These are phyloP conservation scores for Liparis tanakae DNA, from an alignment of 2,797 vertebrate species.

Conservation along the genomic window DNA sequence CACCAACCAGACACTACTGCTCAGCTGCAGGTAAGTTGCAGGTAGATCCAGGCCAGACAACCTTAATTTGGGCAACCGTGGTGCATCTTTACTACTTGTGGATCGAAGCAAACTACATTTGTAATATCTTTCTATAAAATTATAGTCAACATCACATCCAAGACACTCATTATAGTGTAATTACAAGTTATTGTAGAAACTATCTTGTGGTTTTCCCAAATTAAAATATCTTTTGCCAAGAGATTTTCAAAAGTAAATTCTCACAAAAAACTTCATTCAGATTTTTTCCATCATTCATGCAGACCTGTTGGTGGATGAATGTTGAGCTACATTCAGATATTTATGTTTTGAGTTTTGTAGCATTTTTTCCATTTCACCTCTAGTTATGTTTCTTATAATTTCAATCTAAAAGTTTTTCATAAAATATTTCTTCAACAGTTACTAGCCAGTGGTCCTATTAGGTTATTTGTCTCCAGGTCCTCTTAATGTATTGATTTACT, in stretches of 20 bases:
- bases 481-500: neutral
- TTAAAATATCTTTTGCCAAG: neutral
- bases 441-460: neutral
- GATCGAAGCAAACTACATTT: slow-evolving; percentile 6
- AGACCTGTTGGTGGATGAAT: neutral
- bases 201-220: neutral
- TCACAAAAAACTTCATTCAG: neutral
- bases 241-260: neutral
- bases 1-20: slow-evolving; percentile 87
- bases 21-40: slow-evolving; percentile 92
- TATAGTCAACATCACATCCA: neutral
- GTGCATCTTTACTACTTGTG: no score
- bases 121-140: neutral
- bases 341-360: neutral
- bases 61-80: accelerated
- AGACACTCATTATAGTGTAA: neutral
- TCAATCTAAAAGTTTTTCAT: neutral
- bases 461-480: neutral
- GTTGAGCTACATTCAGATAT: neutral
- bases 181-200: neutral
- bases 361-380: neutral
- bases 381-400: neutral
- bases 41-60: neutral
- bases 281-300: neutral
- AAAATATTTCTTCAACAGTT: neutral